Conservation (phyloP, 2,797 vertebrate genomes). For the Gadopsis bispinosus region DNA sequence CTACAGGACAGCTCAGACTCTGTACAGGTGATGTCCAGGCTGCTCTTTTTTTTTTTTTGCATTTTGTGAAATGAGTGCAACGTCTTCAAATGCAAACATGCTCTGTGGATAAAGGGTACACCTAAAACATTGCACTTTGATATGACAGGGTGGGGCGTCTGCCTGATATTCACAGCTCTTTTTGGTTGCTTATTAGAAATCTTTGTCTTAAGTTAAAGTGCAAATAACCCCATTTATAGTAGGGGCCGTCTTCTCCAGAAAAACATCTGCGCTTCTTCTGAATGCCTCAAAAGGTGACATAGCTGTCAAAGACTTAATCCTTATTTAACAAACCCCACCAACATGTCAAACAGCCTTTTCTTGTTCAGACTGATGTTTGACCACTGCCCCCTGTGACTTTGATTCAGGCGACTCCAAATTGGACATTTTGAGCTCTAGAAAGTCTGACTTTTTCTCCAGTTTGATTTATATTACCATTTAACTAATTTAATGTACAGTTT, state of each 20-base stretch:
- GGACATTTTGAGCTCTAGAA: not conserved
- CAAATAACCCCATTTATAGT: not conserved
- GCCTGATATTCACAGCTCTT: not conserved
- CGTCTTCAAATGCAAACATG: not conserved
- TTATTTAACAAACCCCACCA: not conserved
- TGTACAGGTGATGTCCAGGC: constrained; percentile 2
- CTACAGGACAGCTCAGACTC: constrained; percentile 6
- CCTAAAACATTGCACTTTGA: not conserved
- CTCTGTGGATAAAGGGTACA: not conserved
- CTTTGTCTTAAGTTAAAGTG: not conserved
- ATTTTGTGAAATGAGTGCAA: not conserved
- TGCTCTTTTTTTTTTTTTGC: too few species aligned
- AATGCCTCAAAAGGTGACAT: not conserved
- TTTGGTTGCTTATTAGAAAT: not conserved
- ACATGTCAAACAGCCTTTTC: not conserved
- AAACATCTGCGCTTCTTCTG: not conserved
- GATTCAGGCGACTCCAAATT: not conserved
- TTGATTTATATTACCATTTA: not conserved
- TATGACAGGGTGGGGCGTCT: not conserved
- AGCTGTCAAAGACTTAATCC: not conserved
- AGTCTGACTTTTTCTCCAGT: too few species aligned
- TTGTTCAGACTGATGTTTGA: not conserved
- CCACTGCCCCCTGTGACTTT: not conserved
- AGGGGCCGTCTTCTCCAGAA: not conserved
- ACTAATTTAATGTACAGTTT: not conserved